These are phyloP conservation scores for Leptoclinus maculatus DNA, from an alignment of 2,797 vertebrate genomes.

Conservation along the genomic window DNA sequence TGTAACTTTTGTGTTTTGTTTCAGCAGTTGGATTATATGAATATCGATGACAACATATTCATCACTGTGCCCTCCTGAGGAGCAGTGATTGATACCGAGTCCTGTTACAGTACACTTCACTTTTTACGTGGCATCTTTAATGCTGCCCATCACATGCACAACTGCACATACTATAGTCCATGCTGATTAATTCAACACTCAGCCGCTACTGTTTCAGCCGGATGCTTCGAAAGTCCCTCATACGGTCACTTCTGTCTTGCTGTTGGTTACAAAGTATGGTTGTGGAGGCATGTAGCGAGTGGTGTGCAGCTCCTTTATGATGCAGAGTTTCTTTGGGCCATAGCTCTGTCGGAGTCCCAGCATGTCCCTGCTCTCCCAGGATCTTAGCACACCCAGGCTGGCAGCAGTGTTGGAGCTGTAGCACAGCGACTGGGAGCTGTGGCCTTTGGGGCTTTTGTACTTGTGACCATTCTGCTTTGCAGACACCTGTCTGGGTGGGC, in stretches of 20 bases:
- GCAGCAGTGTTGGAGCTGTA: conserved; percentile 82
- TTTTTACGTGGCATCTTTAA: conserved; percentile 23
- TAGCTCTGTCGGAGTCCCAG: conserved; percentile 88
- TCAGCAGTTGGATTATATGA: conserved; percentile 56
- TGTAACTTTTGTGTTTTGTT: conserved; percentile 34
- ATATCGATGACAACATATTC: conserved; percentile 47
- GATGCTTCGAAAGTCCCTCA: conserved; percentile 67
- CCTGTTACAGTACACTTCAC: conserved; percentile 19
- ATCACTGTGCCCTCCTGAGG: conserved; percentile 30
- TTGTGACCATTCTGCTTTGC: conserved; percentile 90
- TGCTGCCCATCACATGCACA: conserved; percentile 50
- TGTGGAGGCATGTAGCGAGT: conserved; percentile 91
- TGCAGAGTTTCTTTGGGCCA: conserved; percentile 87
- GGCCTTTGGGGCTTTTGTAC: conserved; percentile 84
- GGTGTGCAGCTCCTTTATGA: conserved; percentile 87
- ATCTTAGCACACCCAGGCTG: conserved; percentile 79
- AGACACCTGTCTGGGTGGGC: conserved; percentile 85
- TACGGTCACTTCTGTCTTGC: conserved; percentile 99
- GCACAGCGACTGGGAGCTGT: conserved; percentile 86
- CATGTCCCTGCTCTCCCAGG: conserved; percentile 90
- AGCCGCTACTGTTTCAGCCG: conserved; percentile 23
- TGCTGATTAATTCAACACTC: conserved; percentile 35
- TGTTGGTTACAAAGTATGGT: conserved; percentile 98
- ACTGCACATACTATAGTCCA: conserved; percentile 42
- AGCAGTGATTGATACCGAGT: conserved; percentile 12